Evolutionary conservation across 2,113 vertebrate species (phyloP), one percentile per base, ranked within the genome.

Genomic region (Phodopus roborovskii): DNA sequence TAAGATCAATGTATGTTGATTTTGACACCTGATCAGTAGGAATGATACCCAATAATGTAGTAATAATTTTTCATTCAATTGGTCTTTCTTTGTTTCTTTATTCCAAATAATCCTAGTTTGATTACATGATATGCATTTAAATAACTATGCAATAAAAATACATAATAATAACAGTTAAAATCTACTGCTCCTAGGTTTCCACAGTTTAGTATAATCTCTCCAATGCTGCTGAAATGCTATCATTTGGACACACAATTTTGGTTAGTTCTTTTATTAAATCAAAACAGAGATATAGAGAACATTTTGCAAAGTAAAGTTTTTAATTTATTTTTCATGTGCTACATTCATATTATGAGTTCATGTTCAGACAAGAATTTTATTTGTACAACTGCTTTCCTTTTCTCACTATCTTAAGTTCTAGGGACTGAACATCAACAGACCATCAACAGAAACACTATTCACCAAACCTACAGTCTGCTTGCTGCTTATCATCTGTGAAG

Each of bases 111-210:
- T 81, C 20, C 24, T 93, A 39, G 17, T 33, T 50, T 88, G 64
- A n/a, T 64, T 96, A 91, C 90, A 96, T 88, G 78, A 60, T 20
- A 87, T n/a, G 66, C 39, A 48, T 96, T 88, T 87, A 75, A 77
- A 92, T 73, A 92, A 91, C 11, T 2, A 19, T 73, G 20, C 1
- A 93, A 95, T 97, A 92, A 77, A 95, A 96, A 71, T 10, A 82
- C 64, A 71, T 92, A 64, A 81, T 85, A 16, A 56, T 81, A 96
- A 19, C 45, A 73, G 56, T 92, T 90, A 94, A 50, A 74, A 73
- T 66, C 60, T 79, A 84, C 45, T 90, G 74, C 45, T 95, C 95
- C 71, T 87, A 75, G 45, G 66, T 15, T 48, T 81, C 81, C 66
- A 85, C n/a, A 81, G 85, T 85, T 84, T 92, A 92, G 62, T 64